Percentiles rank a stretch among this genome's conserved stretches.
Evolutionary conservation across 2,888 invertebrate genomes (phyloP).

Genomic region (Chrysotoxum bicinctum): DNA sequence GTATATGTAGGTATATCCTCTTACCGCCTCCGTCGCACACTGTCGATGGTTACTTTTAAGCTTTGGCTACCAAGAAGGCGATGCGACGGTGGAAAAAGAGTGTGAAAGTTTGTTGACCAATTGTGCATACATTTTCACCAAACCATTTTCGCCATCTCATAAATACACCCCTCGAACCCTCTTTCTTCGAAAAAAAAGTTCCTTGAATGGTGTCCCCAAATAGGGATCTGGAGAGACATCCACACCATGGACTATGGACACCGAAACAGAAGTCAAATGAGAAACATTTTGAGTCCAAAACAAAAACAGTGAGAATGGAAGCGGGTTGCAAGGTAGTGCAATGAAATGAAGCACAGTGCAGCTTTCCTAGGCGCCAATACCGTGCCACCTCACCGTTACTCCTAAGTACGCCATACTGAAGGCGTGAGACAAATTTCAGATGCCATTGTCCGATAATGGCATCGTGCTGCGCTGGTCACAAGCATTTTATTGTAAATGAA

Average conservation of each 20-base stretch:
- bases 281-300: slow-evolving; percentile 34
- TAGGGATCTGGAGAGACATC: slow-evolving; percentile 56
- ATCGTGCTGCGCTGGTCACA: slow-evolving; percentile 70
- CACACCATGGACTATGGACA: background rate
- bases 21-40: background rate
- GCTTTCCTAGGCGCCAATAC: slow-evolving; percentile 56
- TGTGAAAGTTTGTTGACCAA: slow-evolving; percentile 72
- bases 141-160: slow-evolving; percentile 62
- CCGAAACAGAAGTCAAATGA: slow-evolving; percentile 52
- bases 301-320: slow-evolving; percentile 43
- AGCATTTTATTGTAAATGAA: slow-evolving; percentile 67
- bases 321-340: slow-evolving; percentile 1
- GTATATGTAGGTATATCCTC: slow-evolving; percentile 9
- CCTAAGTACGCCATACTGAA: slow-evolving; percentile 55
- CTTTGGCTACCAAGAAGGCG: background rate
- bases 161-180: slow-evolving; percentile 42
- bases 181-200: slow-evolving; percentile 17
- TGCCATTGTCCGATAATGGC: slow-evolving; percentile 67
- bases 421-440: slow-evolving; percentile 73
- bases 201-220: slow-evolving; percentile 60
- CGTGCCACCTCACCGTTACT: slow-evolving; percentile 25
- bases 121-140: slow-evolving; percentile 72
- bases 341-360: background rate
- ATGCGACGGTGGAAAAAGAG: slow-evolving; percentile 27
- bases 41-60: background rate